Evolutionary conservation across 92 coral and sea anemone genomes (phyloP).

Genomic region (Micromussa lordhowensis): DNA sequence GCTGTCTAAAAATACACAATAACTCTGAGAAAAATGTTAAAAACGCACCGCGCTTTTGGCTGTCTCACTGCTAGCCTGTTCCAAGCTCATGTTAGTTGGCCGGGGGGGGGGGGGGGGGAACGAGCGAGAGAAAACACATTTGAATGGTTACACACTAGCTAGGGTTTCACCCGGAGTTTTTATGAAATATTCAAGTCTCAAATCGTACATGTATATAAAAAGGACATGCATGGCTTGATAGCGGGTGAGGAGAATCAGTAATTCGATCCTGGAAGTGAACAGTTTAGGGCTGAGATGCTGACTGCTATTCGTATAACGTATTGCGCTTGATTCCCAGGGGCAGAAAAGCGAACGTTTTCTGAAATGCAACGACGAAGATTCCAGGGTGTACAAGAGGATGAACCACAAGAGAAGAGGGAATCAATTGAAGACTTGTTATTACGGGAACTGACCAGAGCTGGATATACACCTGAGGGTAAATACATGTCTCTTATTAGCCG

Average conservation of each 20-base stretch:
- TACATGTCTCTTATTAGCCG: background rate
- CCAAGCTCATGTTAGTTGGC: no score
- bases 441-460: constrained; percentile 24
- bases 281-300: background rate
- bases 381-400: constrained; percentile 17
- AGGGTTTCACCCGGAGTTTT: background rate
- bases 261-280: background rate
- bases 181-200: background rate
- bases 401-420: constrained; percentile 10
- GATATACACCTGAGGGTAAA: background rate
- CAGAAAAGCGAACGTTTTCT: constrained; percentile 33
- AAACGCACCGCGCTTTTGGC: no score
- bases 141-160: background rate
- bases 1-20: no score
- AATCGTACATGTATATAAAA: background rate
- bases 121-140: background rate
- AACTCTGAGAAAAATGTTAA: no score
- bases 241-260: background rate
- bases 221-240: background rate
- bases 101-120: no score
- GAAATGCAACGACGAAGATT: constrained; percentile 44
- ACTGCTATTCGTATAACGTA: background rate
- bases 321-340: constrained; percentile 13
- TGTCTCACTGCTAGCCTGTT: no score
- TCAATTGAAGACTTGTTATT: constrained; percentile 21